Percentiles rank a stretch among this genome's conserved stretches.
phyloP scores from a whole-genome alignment of 2,113 vertebrate species.

The Tichodroma muraria region DNA sequence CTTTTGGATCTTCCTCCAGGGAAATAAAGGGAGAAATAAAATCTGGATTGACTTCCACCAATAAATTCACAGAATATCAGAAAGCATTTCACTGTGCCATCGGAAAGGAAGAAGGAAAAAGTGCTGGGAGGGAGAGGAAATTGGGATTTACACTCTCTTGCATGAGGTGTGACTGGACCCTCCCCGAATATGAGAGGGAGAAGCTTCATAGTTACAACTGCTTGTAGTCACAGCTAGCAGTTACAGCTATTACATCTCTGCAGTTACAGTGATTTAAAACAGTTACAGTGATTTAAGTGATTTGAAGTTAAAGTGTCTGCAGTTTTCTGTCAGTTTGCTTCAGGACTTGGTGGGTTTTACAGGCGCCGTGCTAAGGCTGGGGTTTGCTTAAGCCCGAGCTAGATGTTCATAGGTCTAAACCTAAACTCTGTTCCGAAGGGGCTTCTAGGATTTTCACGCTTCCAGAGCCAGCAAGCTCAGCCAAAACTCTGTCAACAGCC shows the following conservation, averaged over 20 bases:
- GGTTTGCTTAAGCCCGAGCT: background rate
- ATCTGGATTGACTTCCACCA: background rate
- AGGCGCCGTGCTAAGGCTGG: background rate
- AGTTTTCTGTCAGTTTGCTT: background rate
- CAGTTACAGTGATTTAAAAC: no score
- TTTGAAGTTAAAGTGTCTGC: no score
- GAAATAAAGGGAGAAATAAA: background rate
- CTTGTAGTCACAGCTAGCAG: background rate
- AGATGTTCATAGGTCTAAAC: background rate
- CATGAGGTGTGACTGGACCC: background rate
- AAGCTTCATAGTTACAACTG: background rate
- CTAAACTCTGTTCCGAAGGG: background rate
- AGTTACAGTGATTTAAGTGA: no score
- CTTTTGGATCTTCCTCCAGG: background rate
- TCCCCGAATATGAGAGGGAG: background rate
- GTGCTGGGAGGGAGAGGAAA: background rate
- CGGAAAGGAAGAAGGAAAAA: background rate
- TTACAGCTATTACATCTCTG: accelerated
- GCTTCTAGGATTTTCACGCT: background rate
- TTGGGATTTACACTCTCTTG: background rate
- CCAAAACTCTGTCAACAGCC: background rate
- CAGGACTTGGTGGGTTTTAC: background rate
- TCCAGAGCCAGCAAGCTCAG: background rate
- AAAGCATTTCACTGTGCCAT: background rate
- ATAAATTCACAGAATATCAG: background rate